phyloP scores from a whole-genome alignment of 2,797 vertebrate genomes.

The Acanthopagrus latus region DNA sequence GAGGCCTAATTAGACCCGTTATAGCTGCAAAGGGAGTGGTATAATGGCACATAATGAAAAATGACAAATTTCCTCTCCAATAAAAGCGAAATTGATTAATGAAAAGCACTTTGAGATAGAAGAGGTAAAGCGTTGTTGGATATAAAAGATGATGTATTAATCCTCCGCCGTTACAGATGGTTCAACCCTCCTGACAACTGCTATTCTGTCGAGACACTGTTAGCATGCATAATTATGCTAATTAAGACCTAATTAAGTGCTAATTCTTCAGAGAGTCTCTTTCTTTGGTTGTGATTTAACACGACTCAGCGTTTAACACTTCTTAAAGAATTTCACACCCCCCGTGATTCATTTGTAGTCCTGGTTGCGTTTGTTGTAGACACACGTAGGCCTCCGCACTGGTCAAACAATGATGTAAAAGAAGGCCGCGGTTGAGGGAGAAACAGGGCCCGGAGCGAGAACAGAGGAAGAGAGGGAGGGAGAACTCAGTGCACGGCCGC shows the following conservation, averaged over 20 bases:
- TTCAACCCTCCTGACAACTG: slow-evolving; percentile 99
- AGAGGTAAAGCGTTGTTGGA: slow-evolving; percentile 97
- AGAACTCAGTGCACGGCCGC: slow-evolving; percentile 46
- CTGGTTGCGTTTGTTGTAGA: slow-evolving; percentile 74
- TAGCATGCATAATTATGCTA: slow-evolving; percentile 99
- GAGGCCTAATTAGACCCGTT: slow-evolving; percentile 95
- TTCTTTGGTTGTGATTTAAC: slow-evolving; percentile 97
- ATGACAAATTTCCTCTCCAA: slow-evolving; percentile 97
- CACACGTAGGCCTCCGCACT: slow-evolving; percentile 59
- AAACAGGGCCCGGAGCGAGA: slow-evolving; percentile 58
- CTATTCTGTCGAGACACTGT: slow-evolving; percentile 99
- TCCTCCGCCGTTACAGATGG: slow-evolving; percentile 99
- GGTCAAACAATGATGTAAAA: slow-evolving; percentile 83
- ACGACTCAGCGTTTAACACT: slow-evolving; percentile 93
- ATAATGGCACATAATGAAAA: slow-evolving; percentile 98
- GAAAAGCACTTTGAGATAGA: slow-evolving; percentile 98
- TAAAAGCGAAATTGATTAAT: slow-evolving; percentile 99
- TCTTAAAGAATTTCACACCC: slow-evolving; percentile 91
- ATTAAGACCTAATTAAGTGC: slow-evolving; percentile 99
- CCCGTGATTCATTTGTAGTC: slow-evolving; percentile 73
- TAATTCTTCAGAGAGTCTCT: slow-evolving; percentile 97
- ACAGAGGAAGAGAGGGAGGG: slow-evolving; percentile 21
- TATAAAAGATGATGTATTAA: slow-evolving; percentile 99
- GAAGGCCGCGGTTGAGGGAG: slow-evolving; percentile 63
- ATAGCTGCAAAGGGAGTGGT: slow-evolving; percentile 92